These are phyloP conservation scores for Gallinago jamesoni DNA, from an alignment of 2,113 vertebrate species.

Conservation along the genomic window DNA sequence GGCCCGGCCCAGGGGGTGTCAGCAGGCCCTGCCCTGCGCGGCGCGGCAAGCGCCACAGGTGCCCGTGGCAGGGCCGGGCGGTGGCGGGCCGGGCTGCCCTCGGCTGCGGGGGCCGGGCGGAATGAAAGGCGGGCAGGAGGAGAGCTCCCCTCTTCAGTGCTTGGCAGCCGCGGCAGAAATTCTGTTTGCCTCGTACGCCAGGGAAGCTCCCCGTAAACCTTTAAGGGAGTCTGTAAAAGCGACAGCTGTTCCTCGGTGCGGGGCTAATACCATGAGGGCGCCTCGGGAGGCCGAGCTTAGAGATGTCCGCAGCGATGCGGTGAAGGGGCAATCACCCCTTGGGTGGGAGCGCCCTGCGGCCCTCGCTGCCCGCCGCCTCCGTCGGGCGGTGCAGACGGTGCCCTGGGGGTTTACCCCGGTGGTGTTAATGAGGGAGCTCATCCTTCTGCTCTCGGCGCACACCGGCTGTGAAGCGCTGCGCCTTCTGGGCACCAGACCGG, in stretches of 20 bases:
- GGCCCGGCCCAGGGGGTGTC: not conserved
- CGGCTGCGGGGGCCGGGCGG: not conserved
- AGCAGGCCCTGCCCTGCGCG: not conserved
- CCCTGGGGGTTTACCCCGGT: not conserved
- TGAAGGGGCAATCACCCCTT: rapidly evolving
- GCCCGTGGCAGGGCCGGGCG: not conserved
- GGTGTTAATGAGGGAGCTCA: not conserved
- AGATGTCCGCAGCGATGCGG: not conserved
- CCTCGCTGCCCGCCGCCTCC: not conserved
- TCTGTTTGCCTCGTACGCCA: not conserved
- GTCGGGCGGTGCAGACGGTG: not conserved
- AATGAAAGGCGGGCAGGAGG: not conserved
- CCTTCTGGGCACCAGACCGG: not conserved
- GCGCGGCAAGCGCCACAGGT: slow-evolving; percentile 57
- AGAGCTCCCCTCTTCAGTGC: not conserved
- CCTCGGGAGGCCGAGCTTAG: not conserved
- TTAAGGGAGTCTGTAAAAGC: not conserved
- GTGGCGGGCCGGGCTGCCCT: not conserved
- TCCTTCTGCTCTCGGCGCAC: not conserved
- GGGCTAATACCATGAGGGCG: not conserved
- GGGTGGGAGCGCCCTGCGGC: not conserved
- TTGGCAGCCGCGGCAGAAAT: not conserved
- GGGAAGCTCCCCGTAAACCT: not conserved
- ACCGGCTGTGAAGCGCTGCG: not conserved
- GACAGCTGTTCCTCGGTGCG: not conserved